Conservation (phyloP, 1,140 invertebrate genomes). For the Brachionus asplanchnoidis region DNA sequence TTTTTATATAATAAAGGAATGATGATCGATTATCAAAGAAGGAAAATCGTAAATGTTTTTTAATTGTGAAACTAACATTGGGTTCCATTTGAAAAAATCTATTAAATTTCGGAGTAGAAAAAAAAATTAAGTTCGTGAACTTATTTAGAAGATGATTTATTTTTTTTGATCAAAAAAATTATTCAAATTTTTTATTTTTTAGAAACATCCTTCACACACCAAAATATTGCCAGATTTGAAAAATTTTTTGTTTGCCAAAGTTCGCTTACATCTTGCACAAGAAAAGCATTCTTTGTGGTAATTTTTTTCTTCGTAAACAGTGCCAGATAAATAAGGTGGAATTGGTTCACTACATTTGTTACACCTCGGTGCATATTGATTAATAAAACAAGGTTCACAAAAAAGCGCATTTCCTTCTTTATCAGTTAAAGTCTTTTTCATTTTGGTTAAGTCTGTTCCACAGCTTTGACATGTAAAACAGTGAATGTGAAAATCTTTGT, state of each 20-base stretch:
- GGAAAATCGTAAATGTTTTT: too few species aligned
- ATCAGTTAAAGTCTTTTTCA: slow-evolving; percentile 32
- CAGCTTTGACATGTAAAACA: slow-evolving; percentile 22
- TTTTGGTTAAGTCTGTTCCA: background rate
- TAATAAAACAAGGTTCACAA: slow-evolving; percentile 37
- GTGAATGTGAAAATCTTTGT: background rate
- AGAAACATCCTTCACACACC: slow-evolving; percentile 11
- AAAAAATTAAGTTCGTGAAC: too few species aligned
- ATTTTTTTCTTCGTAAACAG: slow-evolving; percentile 31
- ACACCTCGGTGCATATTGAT: background rate
- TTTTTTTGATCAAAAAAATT: background rate
- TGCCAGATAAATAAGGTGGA: background rate
- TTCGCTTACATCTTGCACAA: slow-evolving; percentile 27
- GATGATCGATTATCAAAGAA: too few species aligned
- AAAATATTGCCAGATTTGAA: slow-evolving; percentile 19
- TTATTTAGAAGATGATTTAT: background rate
- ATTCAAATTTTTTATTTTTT: background rate
- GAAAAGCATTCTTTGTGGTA: slow-evolving; percentile 35
- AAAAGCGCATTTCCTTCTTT: slow-evolving; percentile 2
- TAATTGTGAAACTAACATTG: too few species aligned
- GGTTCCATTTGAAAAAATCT: too few species aligned
- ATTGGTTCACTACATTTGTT: slow-evolving; percentile 29
- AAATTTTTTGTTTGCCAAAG: slow-evolving; percentile 26
- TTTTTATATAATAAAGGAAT: too few species aligned
- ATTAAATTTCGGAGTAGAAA: too few species aligned